A percentile compares a stretch with the other conserved stretches of the same genome.
These are phyloP conservation scores for Hozukius guyotensis DNA, from an alignment of 2,797 vertebrate genomes.

Conservation along the genomic window DNA sequence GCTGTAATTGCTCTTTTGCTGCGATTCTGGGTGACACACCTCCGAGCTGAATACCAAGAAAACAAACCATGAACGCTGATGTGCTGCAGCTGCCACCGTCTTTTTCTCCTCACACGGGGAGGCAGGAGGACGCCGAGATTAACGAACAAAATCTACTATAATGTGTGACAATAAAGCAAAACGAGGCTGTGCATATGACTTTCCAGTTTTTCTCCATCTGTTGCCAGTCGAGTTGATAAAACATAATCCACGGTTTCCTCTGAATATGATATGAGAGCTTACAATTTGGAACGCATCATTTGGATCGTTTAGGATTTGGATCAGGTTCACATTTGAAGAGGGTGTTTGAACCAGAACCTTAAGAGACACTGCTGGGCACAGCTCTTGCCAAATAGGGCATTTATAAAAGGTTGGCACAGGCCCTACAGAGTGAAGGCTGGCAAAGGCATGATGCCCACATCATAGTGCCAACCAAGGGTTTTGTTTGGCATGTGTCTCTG, in stretches of 20 bases:
- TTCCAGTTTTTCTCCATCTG: slow-evolving; percentile 72
- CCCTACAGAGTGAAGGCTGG: slow-evolving; percentile 77
- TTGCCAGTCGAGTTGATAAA: slow-evolving; percentile 77
- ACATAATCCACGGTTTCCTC: slow-evolving; percentile 77
- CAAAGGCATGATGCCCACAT: slow-evolving; percentile 79
- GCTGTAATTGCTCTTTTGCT: slow-evolving; percentile 65
- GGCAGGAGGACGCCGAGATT: slow-evolving; percentile 55
- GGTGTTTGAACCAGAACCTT: slow-evolving; percentile 82
- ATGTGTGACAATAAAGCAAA: slow-evolving; percentile 71
- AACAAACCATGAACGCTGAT: slow-evolving; percentile 57
- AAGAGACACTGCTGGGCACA: slow-evolving; percentile 78
- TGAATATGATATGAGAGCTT: slow-evolving; percentile 79
- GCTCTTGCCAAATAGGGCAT: slow-evolving; percentile 82
- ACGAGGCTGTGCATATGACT: slow-evolving; percentile 65
- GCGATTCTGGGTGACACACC: slow-evolving; percentile 53
- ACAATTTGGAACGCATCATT: slow-evolving; percentile 81
- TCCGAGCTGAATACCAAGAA: slow-evolving; percentile 51
- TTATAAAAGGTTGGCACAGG: slow-evolving; percentile 81
- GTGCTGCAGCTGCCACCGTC: slow-evolving; percentile 60
- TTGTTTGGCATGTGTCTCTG: slow-evolving; percentile 81
- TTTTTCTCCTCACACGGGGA: not conserved
- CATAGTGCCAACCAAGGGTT: slow-evolving; percentile 78
- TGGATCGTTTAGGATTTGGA: slow-evolving; percentile 82
- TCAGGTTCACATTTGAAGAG: slow-evolving; percentile 77
- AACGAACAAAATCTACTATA: slow-evolving; percentile 63